Evolutionary conservation across 1,140 invertebrate genomes (phyloP), one percentile per base, ranked within the genome.

Genomic region (Acromyrmex heyeri): DNA sequence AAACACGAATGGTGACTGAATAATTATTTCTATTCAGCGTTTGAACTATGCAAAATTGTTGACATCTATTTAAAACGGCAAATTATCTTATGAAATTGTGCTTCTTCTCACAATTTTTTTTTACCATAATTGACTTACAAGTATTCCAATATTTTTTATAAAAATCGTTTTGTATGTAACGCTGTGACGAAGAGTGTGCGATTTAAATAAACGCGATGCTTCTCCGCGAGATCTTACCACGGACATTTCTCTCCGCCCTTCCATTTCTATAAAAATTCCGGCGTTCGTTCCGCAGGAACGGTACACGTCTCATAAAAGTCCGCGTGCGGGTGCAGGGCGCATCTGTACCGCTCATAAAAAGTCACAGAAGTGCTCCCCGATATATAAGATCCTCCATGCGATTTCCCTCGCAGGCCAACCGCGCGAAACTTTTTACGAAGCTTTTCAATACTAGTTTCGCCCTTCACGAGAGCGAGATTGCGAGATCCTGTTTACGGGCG

Each of bases 301-400:
- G 57, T 53, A 61, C 53, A n/a, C 61, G 38, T 55, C 27, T 34
- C 50, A 5, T 87, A 75, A 87, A 88, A 83, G 67, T 75, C 55
- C 12, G 53, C 14, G 44, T 21, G 62, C 24, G n/a, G 16, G 0
- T 73, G 12, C 57, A 27, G 18, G 50, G 8, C 59, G 38, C 75
- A 75, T 70, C 50, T 88, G 77, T 38, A 27, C 76, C 34, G 44
- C 70, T 27, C 55, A 53, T 62, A 70, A 88, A 88, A 34, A 50
- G 65, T 70, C 53, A n/a, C 34, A 24, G 50, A 83, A 83, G 38
- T 48, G 67, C 27, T 62, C 48, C 14, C 69, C 86, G 38, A 64
- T 72, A 83, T 44, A 53, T 44, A 53, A 72, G 55, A 69, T 38
- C 64, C 27, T 27, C 48, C 70, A 53, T 70, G 69, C 61, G 55